Base-by-base conservation (phyloP, 2,888 invertebrate genomes). In the Agrilus cyanescens region DNA sequence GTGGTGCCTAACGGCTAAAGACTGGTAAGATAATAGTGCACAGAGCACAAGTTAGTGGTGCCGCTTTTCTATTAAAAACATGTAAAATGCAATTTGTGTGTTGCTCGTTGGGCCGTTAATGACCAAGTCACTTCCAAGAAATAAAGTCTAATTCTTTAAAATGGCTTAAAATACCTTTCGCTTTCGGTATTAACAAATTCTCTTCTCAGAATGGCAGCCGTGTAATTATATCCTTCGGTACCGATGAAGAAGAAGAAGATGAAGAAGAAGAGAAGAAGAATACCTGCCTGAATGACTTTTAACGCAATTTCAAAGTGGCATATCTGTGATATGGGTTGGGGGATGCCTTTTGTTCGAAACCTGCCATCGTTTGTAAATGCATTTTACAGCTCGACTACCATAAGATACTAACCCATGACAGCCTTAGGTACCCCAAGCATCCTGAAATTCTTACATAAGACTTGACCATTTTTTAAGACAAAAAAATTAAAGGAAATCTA, bases 221-320 rank as follows among this genome's bases (percentile, higher is more conserved):
- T 60, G 59, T 63, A 63, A 63, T 62, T 61, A 63, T 61, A 57
- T 56, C 57, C 58, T 53, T 55, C 50, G 55, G 54, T 54, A 54
- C 53, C 25, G 25, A 25, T 25, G 25, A 10, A 25, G 25, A 10
- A 25, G 25, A 25, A 25, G 25, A 25, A n/a, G n/a, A n/a, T n/a
- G n/a, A n/a, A n/a, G n/a, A n/a, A n/a, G n/a, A n/a, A n/a, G n/a
- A n/a, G n/a, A n/a, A 25, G 25, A 25, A 48, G 57, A 59, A 59
- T 62, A 62, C 61, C 62, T 61, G 62, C 52, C 57, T 56, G 57
- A 59, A 61, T 63, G 65, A 65, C 65, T 65, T 64, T 63, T 63
- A 65, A 64, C 65, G 65, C 65, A 65, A 65, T 65, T 63, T 65
- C 58, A 56, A 63, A 63, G 62, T 65, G 64, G 63, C 65, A 65